Conservation (phyloP, 2,888 invertebrate species). For the Encarsia formosa region DNA sequence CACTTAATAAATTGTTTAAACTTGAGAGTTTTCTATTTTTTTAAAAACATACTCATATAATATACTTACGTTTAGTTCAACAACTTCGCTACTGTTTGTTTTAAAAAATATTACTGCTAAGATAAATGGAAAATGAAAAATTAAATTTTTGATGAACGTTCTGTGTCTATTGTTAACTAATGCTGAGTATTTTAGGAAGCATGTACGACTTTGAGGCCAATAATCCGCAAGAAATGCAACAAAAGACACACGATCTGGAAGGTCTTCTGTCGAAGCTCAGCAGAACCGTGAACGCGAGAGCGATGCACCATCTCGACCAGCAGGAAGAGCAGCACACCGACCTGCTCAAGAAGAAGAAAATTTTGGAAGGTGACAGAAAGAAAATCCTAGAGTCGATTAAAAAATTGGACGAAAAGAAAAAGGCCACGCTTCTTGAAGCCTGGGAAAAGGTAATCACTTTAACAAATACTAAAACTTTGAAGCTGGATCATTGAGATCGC, state of each 20-base stretch:
- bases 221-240: slow-evolving; percentile 58
- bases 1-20: too few relatives aligned
- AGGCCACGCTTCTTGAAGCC: slow-evolving; percentile 73
- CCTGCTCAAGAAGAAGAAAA: slow-evolving; percentile 62
- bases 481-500: too few relatives aligned
- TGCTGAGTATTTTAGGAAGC: slow-evolving; percentile 54
- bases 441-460: too few relatives aligned
- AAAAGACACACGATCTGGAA: slow-evolving; percentile 56
- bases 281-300: slow-evolving; percentile 72
- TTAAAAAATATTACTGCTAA: too few relatives aligned
- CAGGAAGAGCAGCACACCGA: slow-evolving; percentile 79
- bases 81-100: too few relatives aligned
- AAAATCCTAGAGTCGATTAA: slow-evolving; percentile 75
- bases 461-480: too few relatives aligned
- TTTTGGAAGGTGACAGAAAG: slow-evolving; percentile 70
- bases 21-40: too few relatives aligned
- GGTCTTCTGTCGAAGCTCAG: slow-evolving; percentile 66
- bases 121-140: too few relatives aligned
- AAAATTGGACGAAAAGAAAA: slow-evolving; percentile 88
- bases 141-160: slow-evolving; percentile 1
- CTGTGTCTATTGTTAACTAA: not conserved
- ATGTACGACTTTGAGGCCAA: slow-evolving; percentile 66
- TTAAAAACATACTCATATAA: too few relatives aligned
- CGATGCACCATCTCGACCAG: slow-evolving; percentile 79
- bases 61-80: too few relatives aligned